phyloP scores from a whole-genome alignment of 2,113 vertebrate genomes.

The Lepisosteus oculatus region DNA sequence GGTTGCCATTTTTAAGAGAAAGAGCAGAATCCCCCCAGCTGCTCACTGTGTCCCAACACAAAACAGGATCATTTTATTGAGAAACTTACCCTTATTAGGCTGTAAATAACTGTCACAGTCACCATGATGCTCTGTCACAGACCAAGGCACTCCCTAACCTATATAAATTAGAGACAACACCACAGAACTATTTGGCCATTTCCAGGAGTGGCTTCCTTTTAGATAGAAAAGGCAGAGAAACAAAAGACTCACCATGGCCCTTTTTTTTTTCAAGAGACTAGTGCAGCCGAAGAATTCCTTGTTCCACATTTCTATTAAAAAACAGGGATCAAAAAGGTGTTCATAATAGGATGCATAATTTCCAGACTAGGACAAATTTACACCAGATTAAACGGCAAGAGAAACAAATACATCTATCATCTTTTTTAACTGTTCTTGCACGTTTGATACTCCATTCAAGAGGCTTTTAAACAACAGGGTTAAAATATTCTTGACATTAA shows the following conservation, averaged over 20 bases:
- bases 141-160: conserved; percentile 3
- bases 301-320: conserved; percentile 5
- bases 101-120: not conserved
- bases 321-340: not conserved
- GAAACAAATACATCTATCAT: not conserved
- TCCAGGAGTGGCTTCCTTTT: conserved; percentile 11
- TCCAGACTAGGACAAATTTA: not conserved
- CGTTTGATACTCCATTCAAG: no score
- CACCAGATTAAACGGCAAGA: not conserved
- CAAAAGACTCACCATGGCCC: not conserved
- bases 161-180: conserved; percentile 1
- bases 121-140: not conserved
- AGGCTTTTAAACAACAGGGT: no score
- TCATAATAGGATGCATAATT: not conserved
- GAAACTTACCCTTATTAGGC: not conserved
- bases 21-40: not conserved
- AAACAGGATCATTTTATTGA: no score
- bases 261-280: conserved; percentile 7
- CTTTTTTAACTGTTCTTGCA: no score
- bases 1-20: not conserved
- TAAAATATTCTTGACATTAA: no score
- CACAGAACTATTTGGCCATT: conserved; percentile 5
- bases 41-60: conserved; percentile 24
- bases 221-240: not conserved
- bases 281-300: not conserved